These are phyloP conservation scores for Ophonus ardosiacus DNA, from an alignment of 2,888 invertebrate species.

Conservation along the genomic window DNA sequence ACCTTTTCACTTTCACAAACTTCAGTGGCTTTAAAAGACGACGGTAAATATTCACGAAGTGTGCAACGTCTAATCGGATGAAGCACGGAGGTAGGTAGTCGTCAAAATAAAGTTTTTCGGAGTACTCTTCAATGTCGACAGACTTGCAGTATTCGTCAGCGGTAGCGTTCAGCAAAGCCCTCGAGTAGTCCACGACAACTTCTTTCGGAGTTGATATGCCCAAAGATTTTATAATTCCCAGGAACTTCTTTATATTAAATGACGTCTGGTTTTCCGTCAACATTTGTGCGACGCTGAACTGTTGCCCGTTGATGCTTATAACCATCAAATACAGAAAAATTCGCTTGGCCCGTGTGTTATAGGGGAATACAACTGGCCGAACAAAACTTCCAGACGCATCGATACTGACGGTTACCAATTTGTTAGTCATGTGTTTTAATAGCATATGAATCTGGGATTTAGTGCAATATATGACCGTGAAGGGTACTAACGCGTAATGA, in stretches of 20 bases:
- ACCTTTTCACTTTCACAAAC: not conserved
- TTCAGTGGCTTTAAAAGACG: too few relatives aligned
- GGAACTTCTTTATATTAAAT: constrained; percentile 15
- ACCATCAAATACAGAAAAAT: too few relatives aligned
- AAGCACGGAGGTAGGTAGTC: too few relatives aligned
- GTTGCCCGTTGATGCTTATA: too few relatives aligned
- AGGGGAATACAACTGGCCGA: not conserved
- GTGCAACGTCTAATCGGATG: too few relatives aligned
- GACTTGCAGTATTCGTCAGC: too few relatives aligned
- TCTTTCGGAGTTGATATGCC: constrained; percentile 24
- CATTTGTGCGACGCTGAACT: too few relatives aligned
- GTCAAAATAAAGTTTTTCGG: too few relatives aligned
- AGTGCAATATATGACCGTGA: constrained; percentile 19
- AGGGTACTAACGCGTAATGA: constrained; percentile 1
- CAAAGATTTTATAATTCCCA: constrained; percentile 5
- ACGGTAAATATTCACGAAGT: too few relatives aligned
- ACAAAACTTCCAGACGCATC: constrained; percentile 25
- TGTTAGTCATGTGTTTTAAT: not conserved
- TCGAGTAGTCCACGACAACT: constrained; percentile 16
- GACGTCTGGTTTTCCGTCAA: too few relatives aligned
- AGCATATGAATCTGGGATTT: constrained; percentile 5
- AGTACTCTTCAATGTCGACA: too few relatives aligned
- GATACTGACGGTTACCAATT: not conserved
- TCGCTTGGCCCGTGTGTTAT: too few relatives aligned
- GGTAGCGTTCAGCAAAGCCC: constrained; percentile 2